Evolutionary conservation across 2,113 vertebrate species (phyloP), one percentile per base, ranked within the genome.

Genomic region (Eudorcas thomsonii): DNA sequence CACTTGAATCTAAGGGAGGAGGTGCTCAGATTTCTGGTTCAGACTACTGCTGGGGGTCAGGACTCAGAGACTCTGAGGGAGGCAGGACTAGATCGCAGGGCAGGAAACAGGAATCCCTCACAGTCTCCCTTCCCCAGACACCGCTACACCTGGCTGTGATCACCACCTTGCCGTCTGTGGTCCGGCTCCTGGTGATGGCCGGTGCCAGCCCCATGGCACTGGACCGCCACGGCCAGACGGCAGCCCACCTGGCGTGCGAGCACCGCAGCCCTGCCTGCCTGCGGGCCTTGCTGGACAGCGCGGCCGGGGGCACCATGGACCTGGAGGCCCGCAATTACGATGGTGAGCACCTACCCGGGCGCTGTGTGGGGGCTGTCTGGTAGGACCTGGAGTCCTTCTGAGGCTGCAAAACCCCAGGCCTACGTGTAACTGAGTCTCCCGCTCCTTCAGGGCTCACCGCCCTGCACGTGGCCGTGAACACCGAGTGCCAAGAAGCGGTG

Each of bases 71-170:
- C 6, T 26, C 23, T 36, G 33, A 64, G 91, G 78, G 7, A 17
- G 33, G 23, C 52, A 7, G 64, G 81, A 39, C 54, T 60, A 26
- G 88, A 19, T 17, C 1, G 0, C n/a, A 7, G 12, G 54, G 33
- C 13, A 6, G 5, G 52, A 74, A 74, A 23, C 28, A 15, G 6
- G 1, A 36, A 30, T 21, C 11, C 67, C 88, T 95, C 60, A 90
- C 26, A 4, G 33, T 48, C 23, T 13, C 85, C 92, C 13, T 90
- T 39, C 74, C 21, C 92, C 94, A 99, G 99, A 99, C 99, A 0
- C 99, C 99, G 0, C 98, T 99, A 39, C 99, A 99, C 98, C 97
- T 99, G 98, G 99, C 99, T 0, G 99, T 99, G 91, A 99, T 99
- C 97, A 99, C 99, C 39, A 98, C 98, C n/a, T 98, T 99, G 97